Percentiles rank a stretch among this genome's conserved stretches.
These are phyloP conservation scores for Paramisgurnus dabryanus DNA, from an alignment of 2,113 vertebrate genomes.

Conservation along the genomic window DNA sequence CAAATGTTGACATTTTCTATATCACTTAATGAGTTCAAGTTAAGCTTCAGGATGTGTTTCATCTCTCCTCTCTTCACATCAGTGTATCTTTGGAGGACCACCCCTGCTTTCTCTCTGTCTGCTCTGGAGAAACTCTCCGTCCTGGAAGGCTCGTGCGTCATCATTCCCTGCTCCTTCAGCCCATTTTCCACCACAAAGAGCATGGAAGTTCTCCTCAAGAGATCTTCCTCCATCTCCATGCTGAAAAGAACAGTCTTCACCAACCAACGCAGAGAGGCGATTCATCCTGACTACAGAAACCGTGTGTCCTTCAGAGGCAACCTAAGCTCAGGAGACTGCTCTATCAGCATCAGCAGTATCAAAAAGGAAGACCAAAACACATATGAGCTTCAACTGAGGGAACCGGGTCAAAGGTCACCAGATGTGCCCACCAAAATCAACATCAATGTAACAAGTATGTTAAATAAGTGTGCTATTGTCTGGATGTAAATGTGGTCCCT, in stretches of 20 bases:
- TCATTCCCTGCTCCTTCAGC: constrained; percentile 77
- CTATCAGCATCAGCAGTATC: constrained; percentile 67
- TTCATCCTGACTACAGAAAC: constrained; percentile 37
- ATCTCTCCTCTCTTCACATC: background rate
- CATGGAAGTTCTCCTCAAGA: constrained; percentile 63
- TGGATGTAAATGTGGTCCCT: too few relatives aligned
- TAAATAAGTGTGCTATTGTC: too few relatives aligned
- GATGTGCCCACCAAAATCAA: constrained; percentile 57
- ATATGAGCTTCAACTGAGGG: constrained; percentile 69
- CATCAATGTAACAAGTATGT: background rate
- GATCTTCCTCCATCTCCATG: constrained; percentile 31
- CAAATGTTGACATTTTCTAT: too few relatives aligned
- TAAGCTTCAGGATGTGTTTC: background rate
- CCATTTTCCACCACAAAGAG: constrained; percentile 23
- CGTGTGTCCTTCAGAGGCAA: constrained; percentile 62
- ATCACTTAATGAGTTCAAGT: too few relatives aligned
- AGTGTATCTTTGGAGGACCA: constrained; percentile 55
- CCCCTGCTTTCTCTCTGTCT: constrained; percentile 47
- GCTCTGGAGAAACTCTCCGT: constrained; percentile 66
- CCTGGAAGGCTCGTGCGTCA: constrained; percentile 71
- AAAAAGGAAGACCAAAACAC: constrained; percentile 55
- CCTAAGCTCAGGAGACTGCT: constrained; percentile 71
- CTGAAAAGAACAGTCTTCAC: constrained; percentile 62
- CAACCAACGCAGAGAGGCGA: constrained; percentile 48
- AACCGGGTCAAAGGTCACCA: constrained; percentile 31